phyloP scores from a whole-genome alignment of 1,140 invertebrate genomes.

The Arctopsyche grandis region DNA sequence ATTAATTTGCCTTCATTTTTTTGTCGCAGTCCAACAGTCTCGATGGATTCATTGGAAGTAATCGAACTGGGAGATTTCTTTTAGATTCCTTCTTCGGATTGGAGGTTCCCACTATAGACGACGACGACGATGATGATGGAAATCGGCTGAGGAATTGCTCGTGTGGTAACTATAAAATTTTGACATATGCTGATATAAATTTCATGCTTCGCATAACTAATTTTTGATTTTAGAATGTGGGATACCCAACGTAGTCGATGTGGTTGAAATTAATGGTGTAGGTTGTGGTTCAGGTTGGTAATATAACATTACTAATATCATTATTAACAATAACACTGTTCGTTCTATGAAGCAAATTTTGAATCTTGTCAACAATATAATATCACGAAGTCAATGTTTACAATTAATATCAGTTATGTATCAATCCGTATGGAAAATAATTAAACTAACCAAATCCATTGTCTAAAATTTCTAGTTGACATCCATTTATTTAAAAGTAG shows the following conservation, averaged over 20 bases:
- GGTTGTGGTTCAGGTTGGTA: slow-evolving; percentile 49
- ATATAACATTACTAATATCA: slow-evolving; percentile 39
- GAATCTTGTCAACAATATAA: too few relatives aligned
- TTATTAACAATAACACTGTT: background rate
- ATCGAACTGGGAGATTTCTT: slow-evolving; percentile 68
- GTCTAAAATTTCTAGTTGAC: too few relatives aligned
- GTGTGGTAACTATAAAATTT: slow-evolving; percentile 66
- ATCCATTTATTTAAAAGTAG: too few relatives aligned
- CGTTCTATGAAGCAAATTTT: background rate
- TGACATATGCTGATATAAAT: slow-evolving; percentile 1
- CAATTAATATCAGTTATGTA: too few relatives aligned
- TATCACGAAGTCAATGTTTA: too few relatives aligned
- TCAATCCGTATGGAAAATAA: too few relatives aligned
- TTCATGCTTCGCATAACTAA: slow-evolving; percentile 1
- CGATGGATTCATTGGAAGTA: slow-evolving; percentile 52
- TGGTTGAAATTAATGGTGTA: slow-evolving; percentile 19
- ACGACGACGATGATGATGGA: slow-evolving; percentile 61
- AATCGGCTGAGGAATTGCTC: slow-evolving; percentile 69
- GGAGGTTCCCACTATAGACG: slow-evolving; percentile 64
- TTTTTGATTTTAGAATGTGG: slow-evolving; percentile 52
- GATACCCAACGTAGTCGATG: slow-evolving; percentile 39
- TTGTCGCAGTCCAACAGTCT: slow-evolving; percentile 46
- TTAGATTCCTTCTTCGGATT: slow-evolving; percentile 74
- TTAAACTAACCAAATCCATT: too few relatives aligned
- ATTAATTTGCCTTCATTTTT: too few relatives aligned